Percentiles rank a stretch among this genome's conserved stretches.
phyloP scores from a whole-genome alignment of 1,140 invertebrate species.

The Lordiphosa stackelbergi region DNA sequence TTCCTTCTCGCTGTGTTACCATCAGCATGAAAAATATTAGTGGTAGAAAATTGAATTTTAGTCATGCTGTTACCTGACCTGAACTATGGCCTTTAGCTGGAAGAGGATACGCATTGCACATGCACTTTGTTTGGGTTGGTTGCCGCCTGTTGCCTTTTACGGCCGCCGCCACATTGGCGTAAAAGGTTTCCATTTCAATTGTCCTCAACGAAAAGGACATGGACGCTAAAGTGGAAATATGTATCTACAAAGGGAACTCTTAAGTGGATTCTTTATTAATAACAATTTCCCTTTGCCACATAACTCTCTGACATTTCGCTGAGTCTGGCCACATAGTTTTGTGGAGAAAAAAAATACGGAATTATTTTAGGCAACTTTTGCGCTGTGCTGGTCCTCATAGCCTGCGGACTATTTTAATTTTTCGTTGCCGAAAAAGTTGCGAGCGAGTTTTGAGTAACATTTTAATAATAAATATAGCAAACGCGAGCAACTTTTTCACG shows the following conservation, averaged over 20 bases:
- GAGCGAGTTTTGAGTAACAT: conserved; percentile 56
- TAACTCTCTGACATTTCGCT: conserved; percentile 19
- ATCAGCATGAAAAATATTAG: no score
- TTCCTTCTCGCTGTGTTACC: no score
- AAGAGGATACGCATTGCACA: conserved; percentile 11
- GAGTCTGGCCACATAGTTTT: conserved; percentile 30
- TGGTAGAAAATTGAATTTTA: no score
- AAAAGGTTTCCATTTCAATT: conserved; percentile 72
- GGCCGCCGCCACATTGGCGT: conserved; percentile 37
- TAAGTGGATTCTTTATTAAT: conserved; percentile 53
- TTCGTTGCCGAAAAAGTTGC: conserved; percentile 54
- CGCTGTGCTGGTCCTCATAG: conserved; percentile 38
- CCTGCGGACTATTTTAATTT: conserved; percentile 58
- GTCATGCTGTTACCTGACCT: no score
- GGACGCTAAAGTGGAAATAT: conserved; percentile 2
- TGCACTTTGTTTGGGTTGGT: conserved; percentile 22
- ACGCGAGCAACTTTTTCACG: conserved; percentile 31
- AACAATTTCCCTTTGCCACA: conserved; percentile 33
- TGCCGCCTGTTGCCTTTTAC: conserved; percentile 16
- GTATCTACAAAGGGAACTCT: conserved; percentile 1
- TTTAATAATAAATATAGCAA: conserved; percentile 68
- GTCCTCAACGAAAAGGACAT: conserved; percentile 40
- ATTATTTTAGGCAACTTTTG: conserved; percentile 53
- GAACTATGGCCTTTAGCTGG: conserved; percentile 10
- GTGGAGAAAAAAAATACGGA: conserved; percentile 20